These are phyloP conservation scores for Strigops habroptila DNA, from an alignment of 2,113 vertebrate species.

Conservation along the genomic window DNA sequence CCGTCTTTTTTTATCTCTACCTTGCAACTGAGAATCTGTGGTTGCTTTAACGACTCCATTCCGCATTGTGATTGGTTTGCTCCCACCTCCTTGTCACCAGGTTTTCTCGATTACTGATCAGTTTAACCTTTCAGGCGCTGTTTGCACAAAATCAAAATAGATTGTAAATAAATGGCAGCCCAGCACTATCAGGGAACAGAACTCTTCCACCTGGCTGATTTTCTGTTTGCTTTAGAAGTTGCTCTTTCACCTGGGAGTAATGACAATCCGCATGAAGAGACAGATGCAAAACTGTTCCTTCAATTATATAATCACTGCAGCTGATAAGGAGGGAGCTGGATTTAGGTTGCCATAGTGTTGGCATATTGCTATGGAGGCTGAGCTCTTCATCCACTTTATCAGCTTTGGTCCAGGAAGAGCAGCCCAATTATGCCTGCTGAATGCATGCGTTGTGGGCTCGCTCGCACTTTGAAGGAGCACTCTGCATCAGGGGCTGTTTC, in stretches of 20 bases:
- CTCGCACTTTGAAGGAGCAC: background rate
- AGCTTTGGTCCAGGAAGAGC: constrained; percentile 28
- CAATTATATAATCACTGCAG: constrained; percentile 84
- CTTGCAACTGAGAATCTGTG: background rate
- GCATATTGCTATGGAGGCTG: constrained; percentile 71
- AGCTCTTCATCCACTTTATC: constrained; percentile 53
- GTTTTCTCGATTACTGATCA: constrained; percentile 22
- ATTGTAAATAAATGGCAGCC: constrained; percentile 9
- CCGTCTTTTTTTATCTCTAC: background rate
- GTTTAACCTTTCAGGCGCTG: constrained; percentile 27
- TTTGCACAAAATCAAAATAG: constrained; percentile 18
- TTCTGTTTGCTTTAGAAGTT: constrained; percentile 40
- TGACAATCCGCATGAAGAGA: constrained; percentile 43
- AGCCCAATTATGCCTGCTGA: background rate
- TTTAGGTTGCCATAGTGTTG: constrained; percentile 77
- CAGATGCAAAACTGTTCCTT: constrained; percentile 69
- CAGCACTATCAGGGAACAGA: background rate
- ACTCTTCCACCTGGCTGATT: constrained; percentile 13
- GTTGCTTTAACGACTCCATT: background rate
- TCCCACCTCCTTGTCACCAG: constrained; percentile 12
- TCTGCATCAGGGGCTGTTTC: constrained; percentile 1
- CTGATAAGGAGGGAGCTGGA: constrained; percentile 68
- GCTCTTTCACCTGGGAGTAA: constrained; percentile 64
- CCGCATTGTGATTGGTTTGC: background rate
- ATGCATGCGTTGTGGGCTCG: background rate